Conservation (phyloP, 1,140 invertebrate species). For the Drosophila chauvacae region DNA sequence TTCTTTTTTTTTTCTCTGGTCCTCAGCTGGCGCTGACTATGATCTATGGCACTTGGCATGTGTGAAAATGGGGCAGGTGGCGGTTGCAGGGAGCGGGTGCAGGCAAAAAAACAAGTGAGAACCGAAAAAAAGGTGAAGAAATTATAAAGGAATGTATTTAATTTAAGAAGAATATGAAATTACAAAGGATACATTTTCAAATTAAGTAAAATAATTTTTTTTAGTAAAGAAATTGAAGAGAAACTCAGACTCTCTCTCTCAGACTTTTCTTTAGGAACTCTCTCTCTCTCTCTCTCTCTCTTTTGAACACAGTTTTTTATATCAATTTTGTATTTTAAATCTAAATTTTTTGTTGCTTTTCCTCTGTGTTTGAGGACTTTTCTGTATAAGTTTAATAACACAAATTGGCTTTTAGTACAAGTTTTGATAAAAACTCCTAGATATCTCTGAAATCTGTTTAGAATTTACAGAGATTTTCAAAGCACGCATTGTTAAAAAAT, state of each 20-base stretch:
- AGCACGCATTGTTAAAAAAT: neutral
- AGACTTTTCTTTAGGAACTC: too few species aligned
- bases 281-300: too few species aligned
- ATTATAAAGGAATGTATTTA: neutral
- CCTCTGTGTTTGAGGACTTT: neutral
- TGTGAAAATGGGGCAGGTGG: conserved; percentile 27
- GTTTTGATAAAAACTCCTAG: neutral
- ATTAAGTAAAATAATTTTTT: neutral
- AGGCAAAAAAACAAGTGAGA: conserved; percentile 1
- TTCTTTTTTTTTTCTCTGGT: conserved; percentile 14
- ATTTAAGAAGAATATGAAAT: too few species aligned
- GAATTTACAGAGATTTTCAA: neutral
- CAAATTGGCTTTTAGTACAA: neutral
- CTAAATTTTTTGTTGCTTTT: neutral
- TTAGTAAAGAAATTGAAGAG: neutral
- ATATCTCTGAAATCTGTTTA: neutral
- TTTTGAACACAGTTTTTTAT: neutral
- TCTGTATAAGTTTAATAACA: neutral
- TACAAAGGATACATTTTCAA: too few species aligned
- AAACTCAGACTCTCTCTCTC: neutral
- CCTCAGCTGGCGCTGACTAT: conserved; percentile 68
- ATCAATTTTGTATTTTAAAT: neutral
- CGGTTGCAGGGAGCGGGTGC: neutral
- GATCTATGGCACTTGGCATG: conserved; percentile 72
- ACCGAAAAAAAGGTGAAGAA: neutral